Percentiles rank a stretch among this genome's conserved stretches.
Conservation (phyloP, 2,797 vertebrate genomes). For the Myotis myotis region DNA sequence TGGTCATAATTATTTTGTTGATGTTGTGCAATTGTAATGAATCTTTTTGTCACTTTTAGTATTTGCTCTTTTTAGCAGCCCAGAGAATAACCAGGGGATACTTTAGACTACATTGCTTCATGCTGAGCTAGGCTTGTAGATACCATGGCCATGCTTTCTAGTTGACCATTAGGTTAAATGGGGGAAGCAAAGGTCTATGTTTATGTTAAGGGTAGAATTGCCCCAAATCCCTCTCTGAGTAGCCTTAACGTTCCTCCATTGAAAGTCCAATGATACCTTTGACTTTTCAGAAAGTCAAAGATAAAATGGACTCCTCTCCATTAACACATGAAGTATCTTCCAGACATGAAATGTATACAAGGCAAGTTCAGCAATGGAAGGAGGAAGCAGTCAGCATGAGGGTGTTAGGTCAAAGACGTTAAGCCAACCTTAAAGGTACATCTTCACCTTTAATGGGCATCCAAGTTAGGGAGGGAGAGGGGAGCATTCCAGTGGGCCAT, state of each 20-base stretch:
- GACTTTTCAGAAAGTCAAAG: not conserved
- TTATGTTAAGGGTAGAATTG: not conserved
- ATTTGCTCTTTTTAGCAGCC: not conserved
- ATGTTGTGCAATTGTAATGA: not conserved
- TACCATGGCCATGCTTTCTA: not conserved
- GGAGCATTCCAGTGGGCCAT: not conserved
- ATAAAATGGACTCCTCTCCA: not conserved
- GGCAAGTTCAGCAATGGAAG: not conserved
- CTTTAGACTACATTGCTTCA: accelerated
- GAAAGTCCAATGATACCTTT: not conserved
- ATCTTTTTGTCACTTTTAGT: not conserved
- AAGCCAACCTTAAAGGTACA: not conserved
- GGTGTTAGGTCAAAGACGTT: not conserved
- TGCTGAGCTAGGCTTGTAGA: not conserved
- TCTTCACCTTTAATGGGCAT: not conserved
- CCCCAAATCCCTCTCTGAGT: not conserved
- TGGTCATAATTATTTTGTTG: not conserved
- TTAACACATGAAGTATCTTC: not conserved
- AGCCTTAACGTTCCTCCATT: not conserved
- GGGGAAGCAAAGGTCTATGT: not conserved
- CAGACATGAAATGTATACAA: not conserved
- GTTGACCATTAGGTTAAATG: not conserved
- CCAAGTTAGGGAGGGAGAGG: not conserved
- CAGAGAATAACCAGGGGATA: not conserved
- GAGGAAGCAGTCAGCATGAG: not conserved